Evolutionary conservation across 2,888 invertebrate species (phyloP).

Genomic region (Drosophila formosana): DNA sequence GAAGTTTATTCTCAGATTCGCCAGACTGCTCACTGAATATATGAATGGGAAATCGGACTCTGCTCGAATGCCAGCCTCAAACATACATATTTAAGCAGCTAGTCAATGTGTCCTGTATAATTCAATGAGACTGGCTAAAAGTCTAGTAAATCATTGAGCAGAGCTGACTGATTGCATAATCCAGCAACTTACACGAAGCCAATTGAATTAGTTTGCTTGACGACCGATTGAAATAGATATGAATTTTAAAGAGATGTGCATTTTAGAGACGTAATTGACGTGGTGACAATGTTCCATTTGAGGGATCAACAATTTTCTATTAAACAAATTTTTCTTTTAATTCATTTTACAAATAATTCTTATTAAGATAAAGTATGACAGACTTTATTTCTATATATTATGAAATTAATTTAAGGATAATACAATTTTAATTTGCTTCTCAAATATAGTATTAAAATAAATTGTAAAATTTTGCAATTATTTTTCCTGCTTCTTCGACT

Average conservation of each 20-base stretch:
- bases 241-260: not conserved
- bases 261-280: too few species aligned
- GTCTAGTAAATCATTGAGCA: not conserved
- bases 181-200: not conserved
- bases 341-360: too few species aligned
- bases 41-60: slow-evolving; percentile 33
- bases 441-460: too few species aligned
- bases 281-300: too few species aligned
- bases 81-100: slow-evolving; percentile 10
- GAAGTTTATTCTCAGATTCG: slow-evolving; percentile 69
- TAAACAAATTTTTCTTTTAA: too few species aligned
- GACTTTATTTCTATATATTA: too few species aligned
- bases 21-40: slow-evolving; percentile 43
- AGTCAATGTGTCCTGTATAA: slow-evolving; percentile 18
- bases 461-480: not conserved
- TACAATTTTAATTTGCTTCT: too few species aligned
- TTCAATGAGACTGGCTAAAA: slow-evolving; percentile 10
- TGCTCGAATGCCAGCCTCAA: not conserved
- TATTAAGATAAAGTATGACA: too few species aligned
- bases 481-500: not conserved
- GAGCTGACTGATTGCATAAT: too few species aligned
- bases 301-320: too few species aligned
- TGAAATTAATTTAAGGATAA: too few species aligned
- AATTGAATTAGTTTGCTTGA: not conserved
- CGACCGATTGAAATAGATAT: not conserved